Percentiles rank a stretch among this genome's conserved stretches.
Conservation (phyloP, 2,113 vertebrate species). For the Orthonyx spaldingii region DNA sequence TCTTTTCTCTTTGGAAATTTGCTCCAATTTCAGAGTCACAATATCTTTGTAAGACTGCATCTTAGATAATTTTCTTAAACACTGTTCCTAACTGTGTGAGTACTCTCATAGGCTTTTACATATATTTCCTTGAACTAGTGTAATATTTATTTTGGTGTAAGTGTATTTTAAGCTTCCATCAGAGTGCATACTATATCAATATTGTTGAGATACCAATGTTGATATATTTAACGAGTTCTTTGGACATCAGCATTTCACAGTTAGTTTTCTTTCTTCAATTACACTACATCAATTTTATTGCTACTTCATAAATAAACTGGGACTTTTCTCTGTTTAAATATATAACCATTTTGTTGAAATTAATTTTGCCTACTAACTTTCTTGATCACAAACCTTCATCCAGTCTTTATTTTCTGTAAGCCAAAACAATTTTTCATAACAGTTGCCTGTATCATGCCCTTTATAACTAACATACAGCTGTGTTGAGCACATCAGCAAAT, state of each 20-base stretch:
- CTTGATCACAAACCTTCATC: neutral
- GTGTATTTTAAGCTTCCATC: neutral
- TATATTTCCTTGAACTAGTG: neutral
- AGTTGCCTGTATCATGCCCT: neutral
- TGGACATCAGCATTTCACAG: neutral
- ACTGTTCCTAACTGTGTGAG: neutral
- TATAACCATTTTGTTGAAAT: neutral
- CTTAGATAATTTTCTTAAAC: neutral
- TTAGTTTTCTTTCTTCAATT: neutral
- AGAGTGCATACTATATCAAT: neutral
- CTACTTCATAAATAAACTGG: neutral
- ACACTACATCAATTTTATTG: neutral
- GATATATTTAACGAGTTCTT: neutral
- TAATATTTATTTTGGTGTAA: neutral
- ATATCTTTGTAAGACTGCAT: neutral
- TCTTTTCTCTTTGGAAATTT: neutral
- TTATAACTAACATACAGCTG: neutral
- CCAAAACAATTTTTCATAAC: neutral
- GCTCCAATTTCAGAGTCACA: neutral
- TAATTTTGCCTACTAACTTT: neutral
- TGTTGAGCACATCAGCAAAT: neutral
- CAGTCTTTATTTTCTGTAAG: neutral
- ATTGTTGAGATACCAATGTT: neutral
- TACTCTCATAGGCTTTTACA: neutral
- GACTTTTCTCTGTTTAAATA: neutral